Base-by-base conservation (phyloP, 2,113 vertebrate genomes). In the Irena cyanogastra region DNA sequence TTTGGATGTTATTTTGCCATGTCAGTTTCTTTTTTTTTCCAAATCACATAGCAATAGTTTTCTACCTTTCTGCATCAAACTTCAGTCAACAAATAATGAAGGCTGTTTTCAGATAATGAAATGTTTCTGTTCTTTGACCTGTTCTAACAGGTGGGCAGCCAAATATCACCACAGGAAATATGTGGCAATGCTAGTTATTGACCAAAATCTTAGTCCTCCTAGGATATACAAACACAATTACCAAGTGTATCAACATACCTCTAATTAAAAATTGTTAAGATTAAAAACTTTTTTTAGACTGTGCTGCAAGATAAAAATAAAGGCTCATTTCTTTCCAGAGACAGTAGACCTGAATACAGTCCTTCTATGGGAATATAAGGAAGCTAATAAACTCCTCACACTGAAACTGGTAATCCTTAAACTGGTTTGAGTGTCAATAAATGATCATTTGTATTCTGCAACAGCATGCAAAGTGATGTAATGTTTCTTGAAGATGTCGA, bases 11-110 rank as follows among this genome's bases (percentile, higher is more conserved):
- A 71, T 74, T 95, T 92, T 80, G 56, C 76, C 21, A 26, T 42
- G 86, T 92, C 79, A 60, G 70, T 75, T 81, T 72, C 42, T 24
- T 7, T 13, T 10, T n/a, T 42, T 75, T 39, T 30, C 49, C 50
- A 81, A 72, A 85, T 91, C 66, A 87, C 56, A 75, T 4, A 90
- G 87, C 33, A 75, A 72, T 89, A 63, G 42, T 86, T 91, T 95
- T 89, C 64, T 65, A 91, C 71, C 65, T 88, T 94, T 90, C 83
- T 87, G 72, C 72, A 37, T 90, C 72, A 68, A 94, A 87, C 41
- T 89, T 92, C 76, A 39, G 64, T 65, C 79, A 86, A 68, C 54
- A 87, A 94, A 89, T 68, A 94, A 93, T 28, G 37, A 95, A 83
- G 53, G 31, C 54, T 93, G 66, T 88, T 89, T 95, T 87, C 6